phyloP scores from a whole-genome alignment of 2,888 invertebrate species.

The Macaria liturata region DNA sequence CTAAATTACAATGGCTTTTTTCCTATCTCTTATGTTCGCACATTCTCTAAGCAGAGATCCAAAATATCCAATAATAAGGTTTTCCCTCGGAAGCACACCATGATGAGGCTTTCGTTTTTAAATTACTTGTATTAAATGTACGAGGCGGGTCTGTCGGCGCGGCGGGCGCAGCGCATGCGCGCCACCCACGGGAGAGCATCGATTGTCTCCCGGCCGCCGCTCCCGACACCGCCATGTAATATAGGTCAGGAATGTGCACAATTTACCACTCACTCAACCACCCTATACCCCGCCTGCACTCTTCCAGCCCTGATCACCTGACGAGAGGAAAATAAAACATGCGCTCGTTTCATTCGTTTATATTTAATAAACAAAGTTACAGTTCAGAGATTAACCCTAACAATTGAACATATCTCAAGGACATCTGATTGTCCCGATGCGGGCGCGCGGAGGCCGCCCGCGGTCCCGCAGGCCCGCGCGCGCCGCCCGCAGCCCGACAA shows the following conservation, averaged over 20 bases:
- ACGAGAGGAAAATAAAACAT: conserved; percentile 48
- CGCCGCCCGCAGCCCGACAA: conserved; percentile 60
- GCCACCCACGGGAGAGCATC: conserved; percentile 76
- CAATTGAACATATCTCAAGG: conserved; percentile 80
- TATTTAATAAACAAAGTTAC: conserved; percentile 84
- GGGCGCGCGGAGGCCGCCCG: conserved; percentile 58
- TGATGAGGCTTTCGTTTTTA: conserved; percentile 1
- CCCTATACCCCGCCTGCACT: conserved; percentile 17
- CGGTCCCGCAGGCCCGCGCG: conserved; percentile 38
- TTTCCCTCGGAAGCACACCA: too few relatives aligned
- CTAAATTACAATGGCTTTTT: too few relatives aligned
- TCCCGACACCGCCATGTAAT: conserved; percentile 52
- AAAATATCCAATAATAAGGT: too few relatives aligned
- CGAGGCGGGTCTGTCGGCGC: conserved; percentile 29
- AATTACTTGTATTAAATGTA: conserved; percentile 30
- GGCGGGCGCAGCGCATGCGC: conserved; percentile 71
- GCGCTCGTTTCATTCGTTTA: conserved; percentile 77
- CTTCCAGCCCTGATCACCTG: neutral
- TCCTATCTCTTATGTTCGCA: too few relatives aligned
- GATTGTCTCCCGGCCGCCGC: conserved; percentile 66
- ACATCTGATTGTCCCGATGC: conserved; percentile 64
- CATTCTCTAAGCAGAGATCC: too few relatives aligned
- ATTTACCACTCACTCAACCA: conserved; percentile 30
- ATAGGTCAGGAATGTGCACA: conserved; percentile 68
- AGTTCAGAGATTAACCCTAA: conserved; percentile 83